Conservation (phyloP, 2,888 invertebrate genomes). For the Euclidia mi region DNA sequence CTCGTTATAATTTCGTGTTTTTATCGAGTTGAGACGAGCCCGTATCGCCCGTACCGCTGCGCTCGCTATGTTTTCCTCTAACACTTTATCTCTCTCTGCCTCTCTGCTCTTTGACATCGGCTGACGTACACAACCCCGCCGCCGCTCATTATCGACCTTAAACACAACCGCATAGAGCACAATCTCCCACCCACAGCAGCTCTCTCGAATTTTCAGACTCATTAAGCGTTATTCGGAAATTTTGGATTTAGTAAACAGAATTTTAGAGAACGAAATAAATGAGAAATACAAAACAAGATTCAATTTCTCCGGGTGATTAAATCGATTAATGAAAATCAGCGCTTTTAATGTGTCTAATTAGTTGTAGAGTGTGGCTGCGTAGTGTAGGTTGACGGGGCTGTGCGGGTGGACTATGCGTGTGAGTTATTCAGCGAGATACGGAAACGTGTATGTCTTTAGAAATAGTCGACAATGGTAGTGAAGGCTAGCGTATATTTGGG, state of each 20-base stretch:
- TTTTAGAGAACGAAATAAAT: conserved; percentile 71
- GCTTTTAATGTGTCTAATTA: conserved; percentile 34
- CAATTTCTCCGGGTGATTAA: conserved; percentile 45
- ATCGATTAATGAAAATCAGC: conserved; percentile 46
- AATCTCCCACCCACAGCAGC: conserved; percentile 56
- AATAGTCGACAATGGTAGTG: conserved; percentile 76
- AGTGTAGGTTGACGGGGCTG: conserved; percentile 11
- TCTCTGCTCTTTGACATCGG: conserved; percentile 87
- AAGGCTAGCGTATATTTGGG: conserved; percentile 80
- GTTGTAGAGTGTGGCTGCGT: conserved; percentile 10
- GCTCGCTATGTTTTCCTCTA: conserved; percentile 81
- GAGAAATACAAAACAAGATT: conserved; percentile 62
- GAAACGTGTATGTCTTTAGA: conserved; percentile 71
- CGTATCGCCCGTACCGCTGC: conserved; percentile 40
- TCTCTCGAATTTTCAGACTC: conserved; percentile 80
- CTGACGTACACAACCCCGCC: conserved; percentile 75
- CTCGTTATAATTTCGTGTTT: conserved; percentile 66
- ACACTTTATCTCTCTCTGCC: conserved; percentile 81
- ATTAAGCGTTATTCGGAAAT: conserved; percentile 83
- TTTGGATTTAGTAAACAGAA: conserved; percentile 82
- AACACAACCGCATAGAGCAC: conserved; percentile 56
- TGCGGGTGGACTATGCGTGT: conserved; percentile 43
- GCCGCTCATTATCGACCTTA: conserved; percentile 71
- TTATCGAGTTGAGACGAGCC: conserved; percentile 61
- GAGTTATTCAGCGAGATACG: conserved; percentile 61